Percentiles rank a stretch among this genome's conserved stretches.
phyloP scores from a whole-genome alignment of 2,888 invertebrate genomes.

The Acleris literana region DNA sequence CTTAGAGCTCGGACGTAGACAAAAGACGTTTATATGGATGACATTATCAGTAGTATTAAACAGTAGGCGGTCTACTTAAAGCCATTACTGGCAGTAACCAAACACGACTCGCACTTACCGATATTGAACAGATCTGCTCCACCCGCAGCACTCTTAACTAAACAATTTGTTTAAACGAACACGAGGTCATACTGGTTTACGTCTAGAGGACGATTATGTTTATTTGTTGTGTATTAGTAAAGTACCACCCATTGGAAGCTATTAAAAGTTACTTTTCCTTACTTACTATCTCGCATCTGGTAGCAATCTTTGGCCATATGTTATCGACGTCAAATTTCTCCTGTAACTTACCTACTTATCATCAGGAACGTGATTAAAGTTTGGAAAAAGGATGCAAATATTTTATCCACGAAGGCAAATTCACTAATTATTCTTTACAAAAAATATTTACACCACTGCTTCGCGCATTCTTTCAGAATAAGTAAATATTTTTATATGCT shows the following conservation, averaged over 20 bases:
- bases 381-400: too few relatives aligned
- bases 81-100: slow-evolving; percentile 16
- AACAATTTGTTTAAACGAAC: slow-evolving; percentile 44
- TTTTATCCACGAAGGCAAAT: too few relatives aligned
- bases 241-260: not conserved
- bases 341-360: too few relatives aligned
- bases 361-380: too few relatives aligned
- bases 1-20: not conserved
- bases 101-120: slow-evolving; percentile 26
- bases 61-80: slow-evolving; percentile 12
- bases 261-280: not conserved
- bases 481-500: not conserved
- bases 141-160: slow-evolving; percentile 40
- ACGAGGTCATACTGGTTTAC: slow-evolving; percentile 42
- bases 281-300: not conserved
- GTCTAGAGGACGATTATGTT: slow-evolving; percentile 16
- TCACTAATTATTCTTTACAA: too few relatives aligned
- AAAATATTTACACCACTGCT: too few relatives aligned
- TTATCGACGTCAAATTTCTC: too few relatives aligned
- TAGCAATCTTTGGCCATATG: too few relatives aligned
- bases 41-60: slow-evolving; percentile 16
- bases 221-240: not conserved
- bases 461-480: too few relatives aligned
- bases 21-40: not conserved
- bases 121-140: slow-evolving; percentile 29